Evolutionary conservation across 2,888 invertebrate genomes (phyloP).

Genomic region (Caenorhabditis zanzibari): DNA sequence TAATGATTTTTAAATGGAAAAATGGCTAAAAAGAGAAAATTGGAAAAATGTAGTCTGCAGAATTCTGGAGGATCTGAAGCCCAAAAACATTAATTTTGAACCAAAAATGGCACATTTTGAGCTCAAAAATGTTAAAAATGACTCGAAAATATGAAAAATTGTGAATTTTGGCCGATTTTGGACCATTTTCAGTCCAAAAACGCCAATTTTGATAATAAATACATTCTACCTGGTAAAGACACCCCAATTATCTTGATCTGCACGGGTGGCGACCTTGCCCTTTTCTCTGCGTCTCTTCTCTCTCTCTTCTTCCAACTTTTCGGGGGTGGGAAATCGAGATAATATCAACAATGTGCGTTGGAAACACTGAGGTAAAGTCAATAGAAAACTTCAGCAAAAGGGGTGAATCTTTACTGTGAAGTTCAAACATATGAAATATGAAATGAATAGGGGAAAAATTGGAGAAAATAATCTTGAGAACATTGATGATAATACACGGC

Average conservation of each 20-base stretch:
- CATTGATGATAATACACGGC: constrained; percentile 28
- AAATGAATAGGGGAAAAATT: not conserved
- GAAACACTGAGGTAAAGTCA: constrained; percentile 21
- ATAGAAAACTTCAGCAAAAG: not conserved
- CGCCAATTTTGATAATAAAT: no score
- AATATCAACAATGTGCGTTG: constrained; percentile 38
- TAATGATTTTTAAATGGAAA: no score
- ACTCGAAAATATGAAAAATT: no score
- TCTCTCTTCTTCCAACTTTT: not conserved
- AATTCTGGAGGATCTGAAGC: no score
- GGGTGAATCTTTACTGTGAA: not conserved
- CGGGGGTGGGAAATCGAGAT: constrained; percentile 17
- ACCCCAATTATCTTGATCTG: constrained; percentile 36
- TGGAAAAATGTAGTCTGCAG: no score
- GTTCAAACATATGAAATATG: not conserved
- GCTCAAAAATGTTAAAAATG: no score
- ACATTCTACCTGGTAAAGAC: no score
- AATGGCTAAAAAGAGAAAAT: no score
- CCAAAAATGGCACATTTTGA: no score
- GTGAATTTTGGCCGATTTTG: no score
- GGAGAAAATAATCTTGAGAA: not conserved
- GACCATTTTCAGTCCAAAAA: no score
- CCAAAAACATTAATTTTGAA: no score
- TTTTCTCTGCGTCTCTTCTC: constrained; percentile 31
- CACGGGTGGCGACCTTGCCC: constrained; percentile 33